phyloP scores from a whole-genome alignment of 2,797 vertebrate genomes.

The Sphenodon punctatus region DNA sequence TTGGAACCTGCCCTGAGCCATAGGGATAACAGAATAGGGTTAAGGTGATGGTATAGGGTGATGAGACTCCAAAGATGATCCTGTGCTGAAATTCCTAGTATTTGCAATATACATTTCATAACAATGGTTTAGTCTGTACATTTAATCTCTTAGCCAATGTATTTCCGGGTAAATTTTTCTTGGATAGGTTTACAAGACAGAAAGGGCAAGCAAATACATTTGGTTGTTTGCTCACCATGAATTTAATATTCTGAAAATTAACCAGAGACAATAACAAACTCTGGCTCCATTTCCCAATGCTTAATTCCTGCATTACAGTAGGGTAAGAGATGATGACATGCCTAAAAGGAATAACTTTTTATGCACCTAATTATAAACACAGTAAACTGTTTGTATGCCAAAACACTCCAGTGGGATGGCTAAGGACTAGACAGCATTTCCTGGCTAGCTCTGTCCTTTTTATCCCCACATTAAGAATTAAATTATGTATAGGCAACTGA shows the following conservation, averaged over 20 bases:
- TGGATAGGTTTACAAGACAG: background rate
- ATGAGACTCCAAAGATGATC: no score
- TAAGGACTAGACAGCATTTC: background rate
- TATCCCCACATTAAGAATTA: background rate
- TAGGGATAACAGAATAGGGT: no score
- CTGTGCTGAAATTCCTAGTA: background rate
- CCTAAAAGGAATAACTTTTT: background rate
- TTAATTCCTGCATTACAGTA: background rate
- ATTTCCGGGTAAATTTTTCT: background rate
- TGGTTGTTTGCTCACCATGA: background rate
- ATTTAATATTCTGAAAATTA: background rate
- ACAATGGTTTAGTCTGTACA: background rate
- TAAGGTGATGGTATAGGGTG: no score
- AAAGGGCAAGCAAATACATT: background rate
- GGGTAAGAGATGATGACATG: background rate
- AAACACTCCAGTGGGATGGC: background rate
- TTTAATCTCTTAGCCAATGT: background rate
- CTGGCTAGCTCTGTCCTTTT: background rate
- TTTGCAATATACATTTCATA: background rate
- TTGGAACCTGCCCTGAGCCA: no score
- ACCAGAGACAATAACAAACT: background rate
- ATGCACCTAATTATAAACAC: background rate
- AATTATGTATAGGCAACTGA: background rate
- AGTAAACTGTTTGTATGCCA: background rate
- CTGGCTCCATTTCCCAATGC: background rate